A percentile compares a stretch with the other conserved stretches of the same genome.
Evolutionary conservation across 2,113 vertebrate species (phyloP).

Genomic region (Engraulis encrasicolus): DNA sequence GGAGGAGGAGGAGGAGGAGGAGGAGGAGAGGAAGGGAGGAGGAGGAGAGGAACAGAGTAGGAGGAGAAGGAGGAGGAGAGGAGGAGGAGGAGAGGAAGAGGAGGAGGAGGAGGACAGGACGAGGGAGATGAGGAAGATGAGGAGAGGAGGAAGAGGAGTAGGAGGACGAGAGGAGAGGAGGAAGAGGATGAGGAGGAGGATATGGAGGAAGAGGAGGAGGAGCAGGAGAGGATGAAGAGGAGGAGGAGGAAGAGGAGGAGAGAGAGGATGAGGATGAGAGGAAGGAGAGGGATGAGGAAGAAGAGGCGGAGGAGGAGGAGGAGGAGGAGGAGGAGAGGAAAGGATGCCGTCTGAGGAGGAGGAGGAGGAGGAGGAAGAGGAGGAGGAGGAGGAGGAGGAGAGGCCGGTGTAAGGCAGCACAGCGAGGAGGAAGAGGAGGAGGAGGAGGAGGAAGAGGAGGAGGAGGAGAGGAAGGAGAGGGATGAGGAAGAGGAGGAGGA

Average conservation of each 20-base stretch:
- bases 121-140: not conserved
- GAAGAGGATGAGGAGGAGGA: no score
- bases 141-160: not conserved
- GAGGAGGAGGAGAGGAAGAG: not conserved
- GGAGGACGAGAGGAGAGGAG: no score
- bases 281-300: no score
- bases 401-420: conserved; percentile 58
- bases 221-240: no score
- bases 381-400: conserved; percentile 57
- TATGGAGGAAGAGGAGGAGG: no score
- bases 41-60: not conserved
- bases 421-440: not conserved
- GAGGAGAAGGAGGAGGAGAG: not conserved
- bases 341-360: no score
- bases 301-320: no score
- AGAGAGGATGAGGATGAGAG: no score
- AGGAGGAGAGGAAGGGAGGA: not conserved
- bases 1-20: not conserved
- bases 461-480: conserved; percentile 69
- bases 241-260: no score
- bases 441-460: conserved; percentile 21
- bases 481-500: conserved; percentile 51
- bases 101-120: not conserved
- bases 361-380: not conserved
- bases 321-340: not conserved